Percentiles rank a stretch among this genome's conserved stretches.
These are phyloP conservation scores for Bradypodion pumilum DNA, from an alignment of 2,797 vertebrate genomes.

Conservation along the genomic window DNA sequence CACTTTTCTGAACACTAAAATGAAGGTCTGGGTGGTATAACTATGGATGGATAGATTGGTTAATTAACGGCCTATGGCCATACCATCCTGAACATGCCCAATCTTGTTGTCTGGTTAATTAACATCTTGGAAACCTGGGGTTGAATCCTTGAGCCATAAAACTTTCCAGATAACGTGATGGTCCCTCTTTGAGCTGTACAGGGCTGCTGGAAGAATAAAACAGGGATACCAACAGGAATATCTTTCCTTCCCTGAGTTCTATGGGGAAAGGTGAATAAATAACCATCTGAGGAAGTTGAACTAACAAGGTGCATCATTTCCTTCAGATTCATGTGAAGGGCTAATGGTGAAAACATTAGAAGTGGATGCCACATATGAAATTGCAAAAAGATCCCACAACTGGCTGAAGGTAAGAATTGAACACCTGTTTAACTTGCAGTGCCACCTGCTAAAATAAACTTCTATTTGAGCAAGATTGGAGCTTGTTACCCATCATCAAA, in stretches of 20 bases:
- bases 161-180: neutral
- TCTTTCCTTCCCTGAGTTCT: neutral
- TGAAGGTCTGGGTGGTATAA: neutral
- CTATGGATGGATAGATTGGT: neutral
- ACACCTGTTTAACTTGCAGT: neutral
- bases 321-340: slow-evolving; percentile 89
- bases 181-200: neutral
- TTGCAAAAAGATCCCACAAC: slow-evolving; percentile 92
- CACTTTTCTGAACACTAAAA: neutral
- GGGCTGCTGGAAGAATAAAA: neutral
- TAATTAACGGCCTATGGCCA: too few species aligned
- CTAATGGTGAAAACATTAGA: slow-evolving; percentile 95
- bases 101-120: too few species aligned
- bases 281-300: too few species aligned
- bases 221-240: neutral
- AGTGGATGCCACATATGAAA: slow-evolving; percentile 91
- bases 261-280: neutral
- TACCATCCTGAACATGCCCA: too few species aligned
- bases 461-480: neutral
- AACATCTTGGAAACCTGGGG: neutral
- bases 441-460: neutral
- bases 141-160: neutral
- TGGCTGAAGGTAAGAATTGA: slow-evolving; percentile 87
- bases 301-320: neutral
- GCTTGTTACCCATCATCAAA: neutral